phyloP scores from a whole-genome alignment of 2,113 vertebrate genomes.

The Poeciliopsis occidentalis region DNA sequence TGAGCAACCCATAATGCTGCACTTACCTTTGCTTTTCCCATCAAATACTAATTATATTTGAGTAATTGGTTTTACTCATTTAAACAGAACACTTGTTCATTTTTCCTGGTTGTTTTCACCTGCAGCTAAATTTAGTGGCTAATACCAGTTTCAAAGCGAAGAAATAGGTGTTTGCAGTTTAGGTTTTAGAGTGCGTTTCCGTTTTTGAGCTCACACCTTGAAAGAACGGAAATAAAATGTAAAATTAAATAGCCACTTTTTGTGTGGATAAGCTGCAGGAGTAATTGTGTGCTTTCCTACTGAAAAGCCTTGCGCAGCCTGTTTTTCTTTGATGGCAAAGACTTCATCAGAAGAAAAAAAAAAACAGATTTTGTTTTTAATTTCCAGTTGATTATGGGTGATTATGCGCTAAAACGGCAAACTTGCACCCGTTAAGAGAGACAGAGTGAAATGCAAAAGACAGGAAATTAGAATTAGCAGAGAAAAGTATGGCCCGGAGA shows the following conservation, averaged over 20 bases:
- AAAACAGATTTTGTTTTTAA: slow-evolving; percentile 71
- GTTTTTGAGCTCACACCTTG: slow-evolving; percentile 59
- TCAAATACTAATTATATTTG: slow-evolving; percentile 67
- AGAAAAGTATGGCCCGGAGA: slow-evolving; percentile 68
- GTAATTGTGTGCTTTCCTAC: slow-evolving; percentile 45
- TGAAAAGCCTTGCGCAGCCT: slow-evolving; percentile 54
- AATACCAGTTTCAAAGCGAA: slow-evolving; percentile 55
- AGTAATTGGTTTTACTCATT: slow-evolving; percentile 64
- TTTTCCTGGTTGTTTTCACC: slow-evolving; percentile 50
- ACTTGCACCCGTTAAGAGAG: slow-evolving; percentile 60
- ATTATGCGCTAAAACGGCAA: slow-evolving; percentile 67
- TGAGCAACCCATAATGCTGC: slow-evolving; percentile 2
- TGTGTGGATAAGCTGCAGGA: slow-evolving; percentile 54
- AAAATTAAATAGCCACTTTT: slow-evolving; percentile 50
- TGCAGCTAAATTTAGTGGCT: slow-evolving; percentile 66
- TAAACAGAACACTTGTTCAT: slow-evolving; percentile 61
- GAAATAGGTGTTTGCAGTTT: slow-evolving; percentile 53
- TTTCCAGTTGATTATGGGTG: slow-evolving; percentile 72
- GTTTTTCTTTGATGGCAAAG: slow-evolving; percentile 36
- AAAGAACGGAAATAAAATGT: slow-evolving; percentile 63
- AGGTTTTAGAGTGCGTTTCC: slow-evolving; percentile 52
- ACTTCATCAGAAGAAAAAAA: slow-evolving; percentile 2
- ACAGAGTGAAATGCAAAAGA: slow-evolving; percentile 49
- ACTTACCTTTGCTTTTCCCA: slow-evolving; percentile 41
- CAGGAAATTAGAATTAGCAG: slow-evolving; percentile 68